Conservation (phyloP, 2,113 vertebrate genomes). For the Hucho hucho region DNA sequence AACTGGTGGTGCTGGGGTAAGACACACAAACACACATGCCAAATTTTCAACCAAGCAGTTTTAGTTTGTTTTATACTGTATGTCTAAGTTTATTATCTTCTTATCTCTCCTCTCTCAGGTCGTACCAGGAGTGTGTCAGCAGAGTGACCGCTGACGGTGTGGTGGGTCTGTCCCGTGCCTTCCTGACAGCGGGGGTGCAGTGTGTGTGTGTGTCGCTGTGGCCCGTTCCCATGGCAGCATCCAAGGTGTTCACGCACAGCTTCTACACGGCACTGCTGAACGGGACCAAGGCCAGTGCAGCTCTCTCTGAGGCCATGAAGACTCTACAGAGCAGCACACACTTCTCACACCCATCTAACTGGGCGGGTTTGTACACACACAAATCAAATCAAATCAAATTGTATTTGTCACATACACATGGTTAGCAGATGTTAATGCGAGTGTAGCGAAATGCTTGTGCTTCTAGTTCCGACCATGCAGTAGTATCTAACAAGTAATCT, state of each 20-base stretch:
- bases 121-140: constrained; percentile 85
- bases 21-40: neutral
- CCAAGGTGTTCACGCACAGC: constrained; percentile 88
- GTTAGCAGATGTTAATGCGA: too few relatives aligned
- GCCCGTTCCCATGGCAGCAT: constrained; percentile 86
- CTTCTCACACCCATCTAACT: constrained; percentile 92
- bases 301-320: constrained; percentile 92
- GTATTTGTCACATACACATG: too few relatives aligned
- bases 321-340: constrained; percentile 87
- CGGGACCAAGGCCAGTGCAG: constrained; percentile 86
- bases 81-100: too few relatives aligned
- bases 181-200: constrained; percentile 88
- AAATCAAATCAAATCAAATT: too few relatives aligned
- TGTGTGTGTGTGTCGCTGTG: constrained; percentile 92
- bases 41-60: too few relatives aligned
- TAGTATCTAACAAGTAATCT: too few relatives aligned
- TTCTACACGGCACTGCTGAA: constrained; percentile 89
- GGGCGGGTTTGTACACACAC: constrained; percentile 81
- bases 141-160: constrained; percentile 87
- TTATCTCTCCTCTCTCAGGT: constrained; percentile 48
- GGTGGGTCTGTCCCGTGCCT: constrained; percentile 87
- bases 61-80: too few relatives aligned
- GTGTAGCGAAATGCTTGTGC: too few relatives aligned
- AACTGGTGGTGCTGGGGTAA: constrained; percentile 87
- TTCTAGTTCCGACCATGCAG: too few relatives aligned